Conservation (phyloP, 1,140 invertebrate genomes). For the Calephelis virginiensis region DNA sequence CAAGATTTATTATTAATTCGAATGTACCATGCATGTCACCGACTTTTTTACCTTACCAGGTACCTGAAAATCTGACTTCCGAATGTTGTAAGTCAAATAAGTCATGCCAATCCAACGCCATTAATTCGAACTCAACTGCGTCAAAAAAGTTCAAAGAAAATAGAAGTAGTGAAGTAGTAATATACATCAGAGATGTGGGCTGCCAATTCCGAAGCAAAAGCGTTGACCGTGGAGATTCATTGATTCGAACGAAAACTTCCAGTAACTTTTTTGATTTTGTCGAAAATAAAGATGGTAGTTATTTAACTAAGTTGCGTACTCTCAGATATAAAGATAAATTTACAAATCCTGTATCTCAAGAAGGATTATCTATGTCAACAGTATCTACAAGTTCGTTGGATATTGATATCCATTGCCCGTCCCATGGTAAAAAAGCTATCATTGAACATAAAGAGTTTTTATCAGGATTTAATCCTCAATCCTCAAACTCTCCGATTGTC, state of each 20-base stretch:
- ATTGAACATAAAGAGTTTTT: constrained; percentile 15
- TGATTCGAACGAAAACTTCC: constrained; percentile 38
- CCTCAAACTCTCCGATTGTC: constrained; percentile 35
- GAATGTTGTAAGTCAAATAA: constrained; percentile 43
- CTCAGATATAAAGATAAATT: constrained; percentile 55
- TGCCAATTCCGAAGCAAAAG: constrained; percentile 60
- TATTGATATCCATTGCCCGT: constrained; percentile 43
- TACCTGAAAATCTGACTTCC: constrained; percentile 28
- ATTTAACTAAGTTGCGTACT: constrained; percentile 42
- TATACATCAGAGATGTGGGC: constrained; percentile 66
- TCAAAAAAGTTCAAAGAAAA: constrained; percentile 22
- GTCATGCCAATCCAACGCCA: constrained; percentile 54
- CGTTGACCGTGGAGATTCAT: constrained; percentile 35
- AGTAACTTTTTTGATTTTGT: constrained; percentile 41
- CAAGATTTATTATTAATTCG: constrained; percentile 37
- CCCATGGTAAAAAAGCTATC: constrained; percentile 35
- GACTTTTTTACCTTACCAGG: constrained; percentile 38
- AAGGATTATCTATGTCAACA: constrained; percentile 40
- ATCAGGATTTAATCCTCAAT: constrained; percentile 42
- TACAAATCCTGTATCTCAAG: constrained; percentile 41
- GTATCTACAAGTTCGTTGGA: constrained; percentile 44
- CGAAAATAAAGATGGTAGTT: constrained; percentile 38
- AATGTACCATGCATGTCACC: constrained; percentile 34
- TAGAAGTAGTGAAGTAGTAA: constrained; percentile 40
- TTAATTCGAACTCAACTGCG: constrained; percentile 30